These are phyloP conservation scores for Elymnias hypermnestra DNA, from an alignment of 1,140 invertebrate genomes.

Conservation along the genomic window DNA sequence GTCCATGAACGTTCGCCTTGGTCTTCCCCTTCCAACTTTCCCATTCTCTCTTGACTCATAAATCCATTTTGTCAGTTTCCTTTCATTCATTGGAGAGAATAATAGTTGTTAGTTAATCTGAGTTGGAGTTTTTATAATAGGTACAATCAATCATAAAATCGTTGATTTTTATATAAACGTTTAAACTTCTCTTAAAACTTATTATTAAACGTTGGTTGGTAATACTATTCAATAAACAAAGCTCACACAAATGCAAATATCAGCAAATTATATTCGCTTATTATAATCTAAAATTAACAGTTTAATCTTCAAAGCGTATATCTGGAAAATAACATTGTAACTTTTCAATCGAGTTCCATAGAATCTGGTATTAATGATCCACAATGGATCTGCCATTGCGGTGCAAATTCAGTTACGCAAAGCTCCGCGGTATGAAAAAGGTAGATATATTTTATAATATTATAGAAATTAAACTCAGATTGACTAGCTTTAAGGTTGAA, in stretches of 20 bases:
- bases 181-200: too few species aligned
- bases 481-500: conserved; percentile 21
- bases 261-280: conserved; percentile 14
- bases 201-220: too few species aligned
- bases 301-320: conserved; percentile 27
- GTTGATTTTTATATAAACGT: too few species aligned
- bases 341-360: conserved; percentile 40
- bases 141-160: too few species aligned
- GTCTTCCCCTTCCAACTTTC: too few species aligned
- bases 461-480: conserved; percentile 27
- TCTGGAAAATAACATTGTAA: conserved; percentile 28
- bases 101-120: too few species aligned
- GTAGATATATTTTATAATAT: conserved; percentile 6
- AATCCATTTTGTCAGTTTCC: too few species aligned
- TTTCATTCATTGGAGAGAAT: too few species aligned
- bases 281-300: conserved; percentile 23
- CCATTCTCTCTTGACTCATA: too few species aligned
- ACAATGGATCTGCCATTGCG: conserved; percentile 40
- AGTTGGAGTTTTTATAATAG: too few species aligned
- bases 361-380: conserved; percentile 46
- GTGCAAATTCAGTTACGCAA: conserved; percentile 45
- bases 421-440: conserved; percentile 22
- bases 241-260: conserved; percentile 10
- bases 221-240: background rate
- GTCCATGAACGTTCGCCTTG: too few species aligned